Conservation (phyloP, 2,888 invertebrate species). For the Helleia helle region DNA sequence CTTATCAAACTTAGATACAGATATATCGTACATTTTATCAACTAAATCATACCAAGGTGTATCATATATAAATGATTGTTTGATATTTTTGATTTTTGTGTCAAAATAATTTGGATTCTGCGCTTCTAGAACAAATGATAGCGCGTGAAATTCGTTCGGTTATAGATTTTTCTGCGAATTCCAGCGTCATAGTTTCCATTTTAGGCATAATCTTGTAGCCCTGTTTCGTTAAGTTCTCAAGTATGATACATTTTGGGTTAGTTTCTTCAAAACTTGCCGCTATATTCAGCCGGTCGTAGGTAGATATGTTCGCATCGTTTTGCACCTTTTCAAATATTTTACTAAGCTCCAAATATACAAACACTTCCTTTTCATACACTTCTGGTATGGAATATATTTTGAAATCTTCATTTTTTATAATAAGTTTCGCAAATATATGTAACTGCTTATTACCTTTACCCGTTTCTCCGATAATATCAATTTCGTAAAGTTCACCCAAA, state of each 20-base stretch:
- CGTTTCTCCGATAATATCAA: slow-evolving; percentile 35
- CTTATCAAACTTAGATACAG: slow-evolving; percentile 23
- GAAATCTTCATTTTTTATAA: slow-evolving; percentile 21
- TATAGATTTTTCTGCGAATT: slow-evolving; percentile 26
- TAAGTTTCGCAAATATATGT: slow-evolving; percentile 37
- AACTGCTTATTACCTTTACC: slow-evolving; percentile 29
- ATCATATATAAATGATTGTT: slow-evolving; percentile 19
- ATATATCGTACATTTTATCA: slow-evolving; percentile 21
- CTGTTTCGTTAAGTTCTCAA: slow-evolving; percentile 35
- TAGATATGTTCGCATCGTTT: slow-evolving; percentile 28
- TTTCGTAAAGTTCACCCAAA: slow-evolving; percentile 31
- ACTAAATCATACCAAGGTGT: slow-evolving; percentile 25
- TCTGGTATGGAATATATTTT: slow-evolving; percentile 12
- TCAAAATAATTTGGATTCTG: slow-evolving; percentile 22
- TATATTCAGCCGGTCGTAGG: slow-evolving; percentile 27
- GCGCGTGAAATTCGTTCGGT: slow-evolving; percentile 28
- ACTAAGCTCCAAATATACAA: slow-evolving; percentile 29
- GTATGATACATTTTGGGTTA: slow-evolving; percentile 30
- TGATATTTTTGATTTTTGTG: slow-evolving; percentile 24
- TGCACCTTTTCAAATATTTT: slow-evolving; percentile 26
- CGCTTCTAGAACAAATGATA: slow-evolving; percentile 27
- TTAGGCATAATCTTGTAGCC: slow-evolving; percentile 27
- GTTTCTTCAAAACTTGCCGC: slow-evolving; percentile 30
- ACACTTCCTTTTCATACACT: slow-evolving; percentile 29
- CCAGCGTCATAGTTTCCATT: slow-evolving; percentile 23